A percentile compares a stretch with the other conserved stretches of the same genome.
Conservation (phyloP, 2,113 vertebrate species). For the Myrmecophaga tridactyla region DNA sequence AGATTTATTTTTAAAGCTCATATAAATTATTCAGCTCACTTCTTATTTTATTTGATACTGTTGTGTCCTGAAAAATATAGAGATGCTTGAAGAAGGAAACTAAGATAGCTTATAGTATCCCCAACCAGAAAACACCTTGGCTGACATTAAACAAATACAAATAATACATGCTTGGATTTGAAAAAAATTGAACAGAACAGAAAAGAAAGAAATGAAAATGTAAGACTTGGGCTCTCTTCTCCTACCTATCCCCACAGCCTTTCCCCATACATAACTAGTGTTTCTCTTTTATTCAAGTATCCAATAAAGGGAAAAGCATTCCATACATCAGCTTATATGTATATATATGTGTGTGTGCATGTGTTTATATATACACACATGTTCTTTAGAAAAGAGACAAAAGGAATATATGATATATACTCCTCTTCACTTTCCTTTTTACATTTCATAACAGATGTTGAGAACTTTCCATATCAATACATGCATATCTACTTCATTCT, state of each 20-base stretch:
- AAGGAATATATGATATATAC: neutral
- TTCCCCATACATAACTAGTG: neutral
- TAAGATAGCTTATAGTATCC: neutral
- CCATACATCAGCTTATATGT: neutral
- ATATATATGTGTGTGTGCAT: neutral
- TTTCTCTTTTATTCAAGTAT: neutral
- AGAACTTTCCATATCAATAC: neutral
- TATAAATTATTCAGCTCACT: neutral
- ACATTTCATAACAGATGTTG: neutral
- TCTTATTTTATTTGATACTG: conserved; percentile 4
- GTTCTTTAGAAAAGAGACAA: neutral
- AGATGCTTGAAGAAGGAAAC: neutral
- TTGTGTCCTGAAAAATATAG: neutral
- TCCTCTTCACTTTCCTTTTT: neutral
- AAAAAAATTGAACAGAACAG: neutral
- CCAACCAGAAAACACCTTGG: neutral
- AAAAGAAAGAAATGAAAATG: neutral
- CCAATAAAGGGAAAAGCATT: neutral
- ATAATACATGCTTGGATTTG: neutral
- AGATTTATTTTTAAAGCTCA: neutral
- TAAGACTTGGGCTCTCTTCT: neutral
- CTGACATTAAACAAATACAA: neutral
- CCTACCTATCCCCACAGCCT: neutral
- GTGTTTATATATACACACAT: no score
- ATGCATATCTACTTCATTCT: neutral